phyloP scores from a whole-genome alignment of 2,888 invertebrate species.

The Poecilobothrus nobilitatus region DNA sequence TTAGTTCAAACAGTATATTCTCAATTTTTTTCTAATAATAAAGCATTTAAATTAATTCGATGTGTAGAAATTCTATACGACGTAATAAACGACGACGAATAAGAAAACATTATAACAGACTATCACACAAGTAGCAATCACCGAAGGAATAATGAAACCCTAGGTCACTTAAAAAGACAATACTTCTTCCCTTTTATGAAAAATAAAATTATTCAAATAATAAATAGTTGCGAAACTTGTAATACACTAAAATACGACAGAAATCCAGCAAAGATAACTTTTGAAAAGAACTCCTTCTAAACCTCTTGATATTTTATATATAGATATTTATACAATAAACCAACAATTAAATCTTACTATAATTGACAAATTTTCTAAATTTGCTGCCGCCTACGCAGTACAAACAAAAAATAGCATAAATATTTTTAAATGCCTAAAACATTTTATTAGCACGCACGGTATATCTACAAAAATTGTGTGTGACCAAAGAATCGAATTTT shows the following conservation, averaged over 20 bases:
- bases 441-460: constrained; percentile 16
- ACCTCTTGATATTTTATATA: constrained; percentile 21
- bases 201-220: constrained; percentile 17
- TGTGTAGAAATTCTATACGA: constrained; percentile 15
- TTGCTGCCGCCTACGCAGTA: constrained; percentile 18
- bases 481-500: constrained; percentile 20
- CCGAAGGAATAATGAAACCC: constrained; percentile 19
- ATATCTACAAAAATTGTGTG: constrained; percentile 16
- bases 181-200: constrained; percentile 20
- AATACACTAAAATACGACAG: constrained; percentile 22
- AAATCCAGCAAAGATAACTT: constrained; percentile 21
- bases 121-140: too few relatives aligned
- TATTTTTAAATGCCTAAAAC: constrained; percentile 14
- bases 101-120: constrained; percentile 14
- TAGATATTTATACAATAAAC: constrained; percentile 22
- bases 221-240: constrained; percentile 16
- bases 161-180: constrained; percentile 15
- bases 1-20: constrained; percentile 20
- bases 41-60: constrained; percentile 15
- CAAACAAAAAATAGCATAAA: constrained; percentile 18
- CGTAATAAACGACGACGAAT: constrained; percentile 10
- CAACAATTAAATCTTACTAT: constrained; percentile 16
- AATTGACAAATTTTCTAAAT: constrained; percentile 18
- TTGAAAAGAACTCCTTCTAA: constrained; percentile 21
- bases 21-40: too few relatives aligned